Conservation (phyloP, 2,113 vertebrate genomes). For the Podarcis muralis region DNA sequence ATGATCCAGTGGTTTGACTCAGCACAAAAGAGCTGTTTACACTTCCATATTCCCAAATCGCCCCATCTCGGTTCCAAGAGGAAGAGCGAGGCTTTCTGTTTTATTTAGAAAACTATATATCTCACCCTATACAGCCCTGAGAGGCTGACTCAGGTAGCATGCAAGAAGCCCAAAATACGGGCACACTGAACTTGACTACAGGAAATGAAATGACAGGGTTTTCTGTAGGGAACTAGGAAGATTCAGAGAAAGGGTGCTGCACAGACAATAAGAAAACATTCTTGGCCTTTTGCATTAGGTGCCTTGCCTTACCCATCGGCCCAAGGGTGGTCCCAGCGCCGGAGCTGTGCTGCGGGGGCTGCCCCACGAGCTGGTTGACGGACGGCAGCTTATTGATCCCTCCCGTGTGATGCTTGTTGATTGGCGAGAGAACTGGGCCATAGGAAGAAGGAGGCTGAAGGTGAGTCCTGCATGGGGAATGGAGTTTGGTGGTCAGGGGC, state of each 20-base stretch:
- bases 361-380: conserved; percentile 91
- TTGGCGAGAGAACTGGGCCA: conserved; percentile 84
- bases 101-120: too few relatives aligned
- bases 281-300: not conserved
- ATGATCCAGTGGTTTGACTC: too few relatives aligned
- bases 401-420: conserved; percentile 84
- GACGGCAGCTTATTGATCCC: conserved; percentile 87
- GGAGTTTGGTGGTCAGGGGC: not conserved
- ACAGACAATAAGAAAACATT: not conserved
- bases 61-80: not conserved
- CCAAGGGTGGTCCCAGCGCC: conserved; percentile 74
- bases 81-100: too few relatives aligned
- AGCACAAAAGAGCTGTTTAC: too few relatives aligned
- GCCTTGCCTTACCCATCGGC: conserved; percentile 85
- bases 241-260: not conserved
- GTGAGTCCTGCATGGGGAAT: conserved; percentile 77
- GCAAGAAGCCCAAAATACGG: too few relatives aligned
- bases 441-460: conserved; percentile 84
- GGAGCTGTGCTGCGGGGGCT: conserved; percentile 85
- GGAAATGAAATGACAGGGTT: too few relatives aligned
- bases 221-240: too few relatives aligned
- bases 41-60: not conserved
- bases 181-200: too few relatives aligned
- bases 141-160: too few relatives aligned
- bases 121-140: too few relatives aligned